Conservation (phyloP, 1,140 invertebrate species). For the Anoplolepis gracilipes region DNA sequence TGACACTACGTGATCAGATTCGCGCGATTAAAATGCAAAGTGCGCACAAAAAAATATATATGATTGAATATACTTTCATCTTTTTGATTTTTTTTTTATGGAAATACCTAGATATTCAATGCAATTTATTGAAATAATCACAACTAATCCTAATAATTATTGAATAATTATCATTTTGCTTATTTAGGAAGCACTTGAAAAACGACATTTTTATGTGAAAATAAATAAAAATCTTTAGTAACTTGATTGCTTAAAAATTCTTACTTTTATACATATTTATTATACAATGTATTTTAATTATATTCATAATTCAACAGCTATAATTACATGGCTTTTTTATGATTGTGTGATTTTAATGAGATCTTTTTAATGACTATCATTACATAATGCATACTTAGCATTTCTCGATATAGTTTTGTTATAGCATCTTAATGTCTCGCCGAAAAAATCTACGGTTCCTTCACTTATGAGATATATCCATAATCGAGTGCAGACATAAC, state of each 20-base stretch:
- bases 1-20: neutral
- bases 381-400: neutral
- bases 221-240: neutral
- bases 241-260: neutral
- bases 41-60: neutral
- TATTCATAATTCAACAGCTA: neutral
- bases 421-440: neutral
- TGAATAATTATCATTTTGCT: neutral
- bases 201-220: neutral
- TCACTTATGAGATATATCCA: neutral
- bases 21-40: slow-evolving; percentile 15
- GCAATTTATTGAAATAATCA: neutral
- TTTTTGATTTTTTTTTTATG: neutral
- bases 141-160: neutral
- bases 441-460: neutral
- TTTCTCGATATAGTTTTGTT: neutral
- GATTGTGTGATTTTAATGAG: neutral
- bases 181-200: slow-evolving; percentile 9
- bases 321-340: neutral
- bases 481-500: slow-evolving; percentile 5
- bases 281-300: neutral
- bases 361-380: neutral
- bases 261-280: neutral
- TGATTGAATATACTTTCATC: neutral
- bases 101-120: neutral